Base-by-base conservation (phyloP, 1,140 invertebrate species). In the Scaptomyza graminum region DNA sequence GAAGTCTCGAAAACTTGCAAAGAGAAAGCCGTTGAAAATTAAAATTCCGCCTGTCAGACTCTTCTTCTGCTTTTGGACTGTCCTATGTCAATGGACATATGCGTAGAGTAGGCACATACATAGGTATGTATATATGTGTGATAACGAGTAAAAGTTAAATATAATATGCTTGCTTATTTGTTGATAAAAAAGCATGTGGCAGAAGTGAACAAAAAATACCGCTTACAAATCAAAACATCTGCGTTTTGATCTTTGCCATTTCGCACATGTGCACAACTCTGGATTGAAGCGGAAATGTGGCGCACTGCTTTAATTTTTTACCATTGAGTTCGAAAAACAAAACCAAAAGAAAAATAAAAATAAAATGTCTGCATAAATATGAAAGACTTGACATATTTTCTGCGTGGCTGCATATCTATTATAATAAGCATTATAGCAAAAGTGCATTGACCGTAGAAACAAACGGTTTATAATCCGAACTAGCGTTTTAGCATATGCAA, bases 331-430 rank as follows among this genome's bases (percentile, higher is more conserved):
- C 3, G 15, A 74, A 50, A 56, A 44, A 74, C 62, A 44, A 37
- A 71, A 72, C 59, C 52, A 71, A 60, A 47, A 25, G 44, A 39
- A 62, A 82, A 71, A 78, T 31, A 62, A 82, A 71, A 78, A 47
- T 2, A 67, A 67, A 57, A 69, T 41, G 37, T 41, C 12, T 41
- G 37, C 79, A 74, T 78, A 75, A 46, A 64, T 46, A 64, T 64
- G 50, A 25, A 80, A 67, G 73, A 59, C 37, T 71, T 80, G 72
- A 76, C 78, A 80, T 72, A 75, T 80, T 81, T 74, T 46, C 79
- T 34, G 56, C 46, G 41, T 65, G 46, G 62, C 70, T 52, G 46
- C 43, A 56, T 49, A 28, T 46, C 43, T 8, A 43, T 18, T 31
- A 43, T 68, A 34, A 34, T 34, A 9, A 9, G 8, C 31, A 2